Conservation (phyloP, 1,140 invertebrate species). For the Melipona quadrifasciata region DNA sequence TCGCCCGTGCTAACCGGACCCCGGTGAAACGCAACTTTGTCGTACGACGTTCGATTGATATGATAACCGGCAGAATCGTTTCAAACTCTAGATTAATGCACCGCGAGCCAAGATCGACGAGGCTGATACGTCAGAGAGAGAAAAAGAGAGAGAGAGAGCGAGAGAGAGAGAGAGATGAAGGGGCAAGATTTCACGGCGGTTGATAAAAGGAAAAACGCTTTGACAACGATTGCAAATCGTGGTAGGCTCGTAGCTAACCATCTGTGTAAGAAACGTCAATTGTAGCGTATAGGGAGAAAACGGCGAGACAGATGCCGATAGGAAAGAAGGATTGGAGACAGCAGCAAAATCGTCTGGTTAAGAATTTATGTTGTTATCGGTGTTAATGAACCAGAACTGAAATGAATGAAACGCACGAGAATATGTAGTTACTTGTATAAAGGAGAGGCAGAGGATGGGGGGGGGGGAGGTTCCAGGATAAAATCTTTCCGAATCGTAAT, state of each 20-base stretch:
- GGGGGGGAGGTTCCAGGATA: too few species aligned
- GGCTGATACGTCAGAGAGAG: not conserved
- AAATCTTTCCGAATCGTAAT: not conserved
- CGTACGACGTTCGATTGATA: too few species aligned
- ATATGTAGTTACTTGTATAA: too few species aligned
- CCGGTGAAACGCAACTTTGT: too few species aligned
- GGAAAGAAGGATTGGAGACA: not conserved
- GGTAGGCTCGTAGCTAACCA: too few species aligned
- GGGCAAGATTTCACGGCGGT: too few species aligned
- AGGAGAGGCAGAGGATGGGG: too few species aligned
- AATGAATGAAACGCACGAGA: not conserved
- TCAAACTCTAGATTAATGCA: not conserved
- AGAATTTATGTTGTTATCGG: not conserved
- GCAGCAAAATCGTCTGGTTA: not conserved
- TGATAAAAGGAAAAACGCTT: not conserved
- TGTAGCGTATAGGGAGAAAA: not conserved
- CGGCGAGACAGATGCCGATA: not conserved
- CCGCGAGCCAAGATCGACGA: not conserved
- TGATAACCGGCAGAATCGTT: too few species aligned
- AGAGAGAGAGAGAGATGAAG: not conserved
- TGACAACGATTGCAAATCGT: not conserved
- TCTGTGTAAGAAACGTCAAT: not conserved
- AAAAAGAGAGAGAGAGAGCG: too few species aligned
- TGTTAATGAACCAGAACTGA: not conserved
- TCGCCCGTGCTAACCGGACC: too few species aligned